Evolutionary conservation across 2,797 vertebrate genomes (phyloP), one percentile per base, ranked within the genome.

Genomic region (Crocidura indochinensis): DNA sequence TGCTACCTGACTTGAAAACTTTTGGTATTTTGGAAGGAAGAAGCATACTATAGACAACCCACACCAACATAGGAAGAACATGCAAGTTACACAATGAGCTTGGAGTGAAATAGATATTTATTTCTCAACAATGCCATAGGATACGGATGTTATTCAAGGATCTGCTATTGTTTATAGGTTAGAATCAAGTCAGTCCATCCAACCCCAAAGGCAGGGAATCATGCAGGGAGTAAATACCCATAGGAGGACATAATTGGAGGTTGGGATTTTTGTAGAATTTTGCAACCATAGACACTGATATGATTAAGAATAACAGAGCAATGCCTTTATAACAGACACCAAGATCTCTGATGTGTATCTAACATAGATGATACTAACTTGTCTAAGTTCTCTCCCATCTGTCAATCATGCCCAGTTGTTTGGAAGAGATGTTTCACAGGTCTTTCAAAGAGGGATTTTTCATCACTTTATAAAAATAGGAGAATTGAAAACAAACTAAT

Each of bases 391-490:
- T 11, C 8, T 6, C 29, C 20, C 64, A 91, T 10, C 65, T 68
- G 51, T 26, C 51, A 20, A 7, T 87, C 64, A 31, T 6, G 1
- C 24, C 26, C 2, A 72, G 47, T 6, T 60, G 65, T 81, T 81
- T 49, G 38, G 74, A 69, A 49, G 24, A 86, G 46, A 86, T 15
- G 24, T 3, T 72, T 46, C 53, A 71, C 38, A 56, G 14, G 11
- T 81, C 92, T 78, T 56, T n/a, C 74, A 90, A 85, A 88, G 14
- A 44, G 71, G 67, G 46, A 60, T 19, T 60, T 46, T 80, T 51
- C 6, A 85, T 14, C 14, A n/a, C 60, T 73, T 38, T 84, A 2
- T 46, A 79, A 71, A 90, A 47, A 38, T 29, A 84, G 44, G 8
- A 9, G 56, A 73, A 60, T 64, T 47, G 74, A 38, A 65, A 65